A percentile compares a stretch with the other conserved stretches of the same genome.
These are phyloP conservation scores for Pocillopora grandis DNA, from an alignment of 92 coral and sea anemone genomes.

Conservation along the genomic window DNA sequence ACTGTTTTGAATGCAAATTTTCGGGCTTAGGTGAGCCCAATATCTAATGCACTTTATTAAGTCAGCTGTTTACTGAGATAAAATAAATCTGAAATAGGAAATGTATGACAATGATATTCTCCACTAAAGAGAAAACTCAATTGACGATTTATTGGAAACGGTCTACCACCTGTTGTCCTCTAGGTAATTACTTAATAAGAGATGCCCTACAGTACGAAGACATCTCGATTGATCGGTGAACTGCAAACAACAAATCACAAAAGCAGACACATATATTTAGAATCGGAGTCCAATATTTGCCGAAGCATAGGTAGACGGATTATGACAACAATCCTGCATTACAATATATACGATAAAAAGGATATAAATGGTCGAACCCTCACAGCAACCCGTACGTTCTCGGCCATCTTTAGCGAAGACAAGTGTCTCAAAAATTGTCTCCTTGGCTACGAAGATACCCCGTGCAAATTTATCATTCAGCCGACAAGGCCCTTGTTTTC, in stretches of 20 bases:
- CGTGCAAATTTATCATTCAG: neutral
- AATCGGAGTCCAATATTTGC: neutral
- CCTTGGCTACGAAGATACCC: constrained; percentile 10
- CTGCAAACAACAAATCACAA: neutral
- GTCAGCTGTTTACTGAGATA: too few relatives aligned
- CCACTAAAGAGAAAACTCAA: too few relatives aligned
- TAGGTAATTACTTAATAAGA: neutral
- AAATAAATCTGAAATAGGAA: too few relatives aligned
- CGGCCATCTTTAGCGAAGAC: constrained; percentile 68
- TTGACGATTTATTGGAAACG: neutral
- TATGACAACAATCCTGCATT: neutral
- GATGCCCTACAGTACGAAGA: too few relatives aligned
- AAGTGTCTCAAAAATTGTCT: neutral
- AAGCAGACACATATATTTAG: neutral
- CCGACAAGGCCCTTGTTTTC: neutral
- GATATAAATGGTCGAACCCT: constrained; percentile 97
- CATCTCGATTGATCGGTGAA: neutral
- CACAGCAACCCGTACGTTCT: constrained; percentile 90
- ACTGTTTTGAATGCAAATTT: too few relatives aligned
- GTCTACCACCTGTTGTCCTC: neutral
- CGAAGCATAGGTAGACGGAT: neutral
- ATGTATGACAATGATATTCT: too few relatives aligned
- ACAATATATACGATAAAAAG: constrained; percentile 39
- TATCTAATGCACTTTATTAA: too few relatives aligned
- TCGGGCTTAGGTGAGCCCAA: too few relatives aligned